Evolutionary conservation across 2,113 vertebrate genomes (phyloP).

Genomic region (Hippocampus barbouri): DNA sequence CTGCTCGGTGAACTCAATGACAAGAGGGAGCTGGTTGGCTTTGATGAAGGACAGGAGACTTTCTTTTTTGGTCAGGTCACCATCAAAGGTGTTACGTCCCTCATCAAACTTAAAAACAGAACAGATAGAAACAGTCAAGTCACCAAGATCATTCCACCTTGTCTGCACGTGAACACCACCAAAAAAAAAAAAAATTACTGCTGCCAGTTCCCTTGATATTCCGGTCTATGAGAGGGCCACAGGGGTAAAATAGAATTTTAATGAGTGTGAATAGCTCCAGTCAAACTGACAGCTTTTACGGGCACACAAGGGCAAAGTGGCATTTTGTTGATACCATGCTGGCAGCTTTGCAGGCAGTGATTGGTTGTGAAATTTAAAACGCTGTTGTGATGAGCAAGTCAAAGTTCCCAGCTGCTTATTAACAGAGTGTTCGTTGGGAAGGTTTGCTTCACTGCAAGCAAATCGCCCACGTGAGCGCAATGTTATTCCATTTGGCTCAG

Average conservation of each 20-base stretch:
- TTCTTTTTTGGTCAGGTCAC: slow-evolving; percentile 82
- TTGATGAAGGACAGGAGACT: slow-evolving; percentile 86
- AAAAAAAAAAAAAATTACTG: slow-evolving; percentile 25
- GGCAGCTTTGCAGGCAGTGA: slow-evolving; percentile 20
- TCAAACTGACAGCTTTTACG: slow-evolving; percentile 17
- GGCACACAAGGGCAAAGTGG: slow-evolving; percentile 26
- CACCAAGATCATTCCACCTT: neutral
- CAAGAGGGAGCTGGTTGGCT: slow-evolving; percentile 90
- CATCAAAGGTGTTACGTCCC: slow-evolving; percentile 88
- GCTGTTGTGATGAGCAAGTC: slow-evolving; percentile 34
- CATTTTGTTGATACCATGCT: slow-evolving; percentile 1
- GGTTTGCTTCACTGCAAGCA: slow-evolving; percentile 9
- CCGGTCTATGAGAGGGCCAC: neutral
- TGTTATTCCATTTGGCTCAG: slow-evolving; percentile 27
- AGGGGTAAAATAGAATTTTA: slow-evolving; percentile 11
- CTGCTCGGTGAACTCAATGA: slow-evolving; percentile 99
- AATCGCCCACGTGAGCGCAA: slow-evolving; percentile 2
- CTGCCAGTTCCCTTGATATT: slow-evolving; percentile 15
- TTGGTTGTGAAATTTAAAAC: slow-evolving; percentile 25
- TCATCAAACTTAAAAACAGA: slow-evolving; percentile 84
- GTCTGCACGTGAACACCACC: neutral
- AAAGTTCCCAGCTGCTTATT: slow-evolving; percentile 34
- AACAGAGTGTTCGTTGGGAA: slow-evolving; percentile 10
- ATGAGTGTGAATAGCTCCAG: slow-evolving; percentile 39
- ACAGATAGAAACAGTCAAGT: slow-evolving; percentile 17